Conservation (phyloP, 1,140 invertebrate species). For the Drosophila ficusphila region DNA sequence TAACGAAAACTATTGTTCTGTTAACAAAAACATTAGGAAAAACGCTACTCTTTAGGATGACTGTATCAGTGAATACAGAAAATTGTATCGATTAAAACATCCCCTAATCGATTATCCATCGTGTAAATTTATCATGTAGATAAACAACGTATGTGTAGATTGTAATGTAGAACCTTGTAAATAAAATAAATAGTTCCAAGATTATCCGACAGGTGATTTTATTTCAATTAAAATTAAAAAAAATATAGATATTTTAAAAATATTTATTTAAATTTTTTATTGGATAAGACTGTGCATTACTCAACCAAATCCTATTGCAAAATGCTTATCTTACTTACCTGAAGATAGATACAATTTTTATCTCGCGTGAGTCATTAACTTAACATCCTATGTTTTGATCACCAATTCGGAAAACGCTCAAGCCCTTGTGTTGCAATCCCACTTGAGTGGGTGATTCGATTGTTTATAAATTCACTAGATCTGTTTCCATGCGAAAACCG, state of each 20-base stretch:
- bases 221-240: background rate
- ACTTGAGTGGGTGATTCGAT: background rate
- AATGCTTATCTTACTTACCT: background rate
- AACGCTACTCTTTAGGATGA: too few relatives aligned
- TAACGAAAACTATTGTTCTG: too few relatives aligned
- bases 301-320: background rate
- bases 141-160: background rate
- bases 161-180: background rate
- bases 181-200: background rate
- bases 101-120: too few relatives aligned
- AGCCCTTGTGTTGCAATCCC: conserved; percentile 1
- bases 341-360: too few relatives aligned
- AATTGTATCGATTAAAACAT: too few relatives aligned
- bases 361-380: background rate
- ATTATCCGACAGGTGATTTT: background rate
- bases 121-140: background rate
- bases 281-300: background rate
- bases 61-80: too few relatives aligned
- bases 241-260: background rate
- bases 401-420: conserved; percentile 6
- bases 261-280: background rate
- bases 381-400: background rate
- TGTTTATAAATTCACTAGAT: conserved; percentile 17
- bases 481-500: conserved; percentile 5
- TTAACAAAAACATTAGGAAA: too few relatives aligned